Base-by-base conservation (phyloP, 2,113 vertebrate genomes). In the Atherinomorus stipes region DNA sequence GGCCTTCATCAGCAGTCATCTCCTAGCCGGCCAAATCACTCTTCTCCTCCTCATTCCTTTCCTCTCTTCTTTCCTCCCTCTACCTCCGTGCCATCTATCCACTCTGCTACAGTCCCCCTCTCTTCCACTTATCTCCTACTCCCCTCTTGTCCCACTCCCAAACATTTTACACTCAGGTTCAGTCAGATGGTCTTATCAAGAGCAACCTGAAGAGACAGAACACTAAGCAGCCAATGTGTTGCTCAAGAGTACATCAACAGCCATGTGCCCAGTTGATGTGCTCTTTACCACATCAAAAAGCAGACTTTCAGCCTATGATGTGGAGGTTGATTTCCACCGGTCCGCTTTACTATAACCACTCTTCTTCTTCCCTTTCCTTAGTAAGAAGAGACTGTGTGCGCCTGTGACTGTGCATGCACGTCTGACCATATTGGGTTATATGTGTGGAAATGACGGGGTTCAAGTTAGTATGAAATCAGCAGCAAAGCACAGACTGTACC, bases 1-100 rank as follows among this genome's bases (percentile, higher is more conserved):
- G 85, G 88, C 87, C 91, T 89, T 90, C 90, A 90, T 92, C 90
- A 88, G 85, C 85, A 93, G 91, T 93, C 91, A 89, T 92, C 87
- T 80, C 84, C 87, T 72, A 79, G 86, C 85, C 63, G 85, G 85
- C 84, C 85, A 89, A 93, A 94, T 94, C 93, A 93, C 91, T 94
- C 89, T 85, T n/a, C 80, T 81, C 59, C 86, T 84, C 73, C 74
- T 84, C 23, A 52, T 51, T 64, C 54, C 80, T 84, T 73, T 80
- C 21, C 57, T 74, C 64, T 74, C 64, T 62, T 52, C 63, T 63
- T 73, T 64, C 62, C 78, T 81, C 54, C 44, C 68, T 76, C 71
- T 54, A 87, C 71, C 74, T 83, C 76, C 64, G 74, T 78, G 54
- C 74, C 58, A 78, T 80, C 81, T 63, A 72, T 78, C 76, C 59